These are phyloP conservation scores for Psylliodes chrysocephalus DNA, from an alignment of 2,888 invertebrate species.

Conservation along the genomic window DNA sequence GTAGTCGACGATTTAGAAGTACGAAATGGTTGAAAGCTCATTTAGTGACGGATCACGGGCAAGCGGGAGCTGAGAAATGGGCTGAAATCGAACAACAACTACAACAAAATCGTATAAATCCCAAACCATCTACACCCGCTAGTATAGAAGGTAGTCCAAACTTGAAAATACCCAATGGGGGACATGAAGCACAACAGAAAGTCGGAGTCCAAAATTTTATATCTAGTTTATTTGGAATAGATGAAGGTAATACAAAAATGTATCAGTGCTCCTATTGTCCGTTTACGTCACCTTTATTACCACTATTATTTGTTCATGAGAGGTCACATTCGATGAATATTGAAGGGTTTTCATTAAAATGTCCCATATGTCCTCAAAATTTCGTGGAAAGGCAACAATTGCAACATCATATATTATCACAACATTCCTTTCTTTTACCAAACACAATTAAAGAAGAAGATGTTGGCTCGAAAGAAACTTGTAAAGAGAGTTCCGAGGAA, in stretches of 20 bases:
- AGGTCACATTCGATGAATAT: constrained; percentile 73
- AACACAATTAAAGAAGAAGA: constrained; percentile 61
- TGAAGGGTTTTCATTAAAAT: constrained; percentile 63
- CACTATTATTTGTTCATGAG: constrained; percentile 92
- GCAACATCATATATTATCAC: constrained; percentile 72
- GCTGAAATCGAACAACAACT: constrained; percentile 68
- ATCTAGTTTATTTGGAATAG: constrained; percentile 67
- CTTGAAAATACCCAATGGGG: constrained; percentile 70
- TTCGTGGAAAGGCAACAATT: constrained; percentile 70
- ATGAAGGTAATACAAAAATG: constrained; percentile 73
- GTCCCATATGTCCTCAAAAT: constrained; percentile 70
- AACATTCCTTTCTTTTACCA: constrained; percentile 66
- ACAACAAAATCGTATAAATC: constrained; percentile 56
- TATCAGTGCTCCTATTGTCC: constrained; percentile 92
- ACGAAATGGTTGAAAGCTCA: constrained; percentile 90
- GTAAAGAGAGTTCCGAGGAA: constrained; percentile 44
- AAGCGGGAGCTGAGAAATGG: constrained; percentile 72
- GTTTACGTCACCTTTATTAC: constrained; percentile 88
- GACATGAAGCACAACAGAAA: constrained; percentile 54
- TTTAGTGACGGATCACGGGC: constrained; percentile 86
- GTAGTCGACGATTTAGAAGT: constrained; percentile 87
- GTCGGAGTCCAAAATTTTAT: constrained; percentile 67
- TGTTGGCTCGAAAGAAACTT: constrained; percentile 41
- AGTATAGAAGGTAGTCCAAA: constrained; percentile 65
- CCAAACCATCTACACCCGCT: constrained; percentile 36